These are phyloP conservation scores for Drosophila ogumai DNA, from an alignment of 1,140 invertebrate species.

Conservation along the genomic window DNA sequence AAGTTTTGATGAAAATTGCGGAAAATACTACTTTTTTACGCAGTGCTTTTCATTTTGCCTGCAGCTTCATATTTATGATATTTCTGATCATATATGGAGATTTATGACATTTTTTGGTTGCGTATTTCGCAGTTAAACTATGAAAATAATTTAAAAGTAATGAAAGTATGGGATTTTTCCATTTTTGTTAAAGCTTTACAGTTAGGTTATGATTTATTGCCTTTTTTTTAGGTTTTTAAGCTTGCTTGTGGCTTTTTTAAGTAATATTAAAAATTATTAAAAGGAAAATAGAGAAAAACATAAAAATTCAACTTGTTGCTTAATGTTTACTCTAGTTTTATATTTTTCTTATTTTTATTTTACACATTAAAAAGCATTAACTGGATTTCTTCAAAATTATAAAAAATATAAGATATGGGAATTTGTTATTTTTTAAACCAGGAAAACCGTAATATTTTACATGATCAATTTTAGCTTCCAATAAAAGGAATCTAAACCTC, in stretches of 20 bases:
- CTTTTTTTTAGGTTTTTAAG: neutral
- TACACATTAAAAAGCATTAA: neutral
- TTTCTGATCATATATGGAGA: conserved; percentile 25
- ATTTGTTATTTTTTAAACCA: neutral
- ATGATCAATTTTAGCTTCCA: no score
- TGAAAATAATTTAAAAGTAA: neutral
- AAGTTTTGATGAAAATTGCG: conserved; percentile 16
- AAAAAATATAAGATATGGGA: neutral
- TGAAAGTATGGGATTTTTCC: neutral
- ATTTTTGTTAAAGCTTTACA: neutral
- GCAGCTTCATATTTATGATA: conserved; percentile 16
- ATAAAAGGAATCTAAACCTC: neutral
- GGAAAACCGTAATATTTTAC: neutral
- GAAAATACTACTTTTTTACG: conserved; percentile 34
- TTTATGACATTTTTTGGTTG: neutral
- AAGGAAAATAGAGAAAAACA: accelerated
- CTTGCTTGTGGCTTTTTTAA: neutral
- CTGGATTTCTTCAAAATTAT: neutral
- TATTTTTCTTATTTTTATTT: neutral
- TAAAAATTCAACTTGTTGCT: neutral
- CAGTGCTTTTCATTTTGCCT: conserved; percentile 7
- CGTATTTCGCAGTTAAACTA: neutral
- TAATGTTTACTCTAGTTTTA: neutral
- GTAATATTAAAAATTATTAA: neutral
- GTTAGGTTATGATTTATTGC: neutral